Base-by-base conservation (phyloP, 1,140 invertebrate species). In the Drosophila biarmipes region DNA sequence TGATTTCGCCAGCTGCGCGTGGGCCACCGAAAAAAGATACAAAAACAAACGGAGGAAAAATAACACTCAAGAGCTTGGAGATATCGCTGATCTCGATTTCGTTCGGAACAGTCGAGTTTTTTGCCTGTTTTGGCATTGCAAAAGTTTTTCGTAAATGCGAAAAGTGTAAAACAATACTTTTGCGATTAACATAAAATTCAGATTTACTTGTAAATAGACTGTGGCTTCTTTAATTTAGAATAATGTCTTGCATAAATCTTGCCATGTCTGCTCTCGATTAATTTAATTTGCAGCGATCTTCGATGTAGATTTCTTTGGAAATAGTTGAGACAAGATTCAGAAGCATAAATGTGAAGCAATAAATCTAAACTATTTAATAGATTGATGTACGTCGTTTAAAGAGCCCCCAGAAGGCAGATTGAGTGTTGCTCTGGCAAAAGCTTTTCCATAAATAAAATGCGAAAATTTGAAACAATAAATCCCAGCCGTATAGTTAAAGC, bases 1-100 rank as follows among this genome's bases (percentile, higher is more conserved):
- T 68, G 77, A 79, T 79, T 79, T 79, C 42, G 69, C 52, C 73
- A 73, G 68, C 68, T 73, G 69, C 77, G 77, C 76, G 77, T 79
- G 77, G 76, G 77, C 53, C 37, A 42, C 68, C 63, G 34, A 56
- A 69, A 59, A 51, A 27, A 46, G 7, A 69, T 17, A 55, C 34
- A 55, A 68, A 67, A 68, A 27, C 38, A 66, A 66, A 49, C 35
- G 57, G 11, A 3, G 24, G 14, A 19, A 19, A 56, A 31, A 19
- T 45, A 43, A 19, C 42, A 48, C 55, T 58, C 43, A 38, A 54
- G 40, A 53, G 55, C 31, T 48, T 19, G 21, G 43, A 40, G 34
- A 63, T 27, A 66, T 66, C 58, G 49, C 8, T 66, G 62, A 67
- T 67, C 61, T 67, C 63, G 63, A 67, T 67, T 67, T 51, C 61